phyloP scores from a whole-genome alignment of 2,888 invertebrate genomes.

The Saturnia japonica region DNA sequence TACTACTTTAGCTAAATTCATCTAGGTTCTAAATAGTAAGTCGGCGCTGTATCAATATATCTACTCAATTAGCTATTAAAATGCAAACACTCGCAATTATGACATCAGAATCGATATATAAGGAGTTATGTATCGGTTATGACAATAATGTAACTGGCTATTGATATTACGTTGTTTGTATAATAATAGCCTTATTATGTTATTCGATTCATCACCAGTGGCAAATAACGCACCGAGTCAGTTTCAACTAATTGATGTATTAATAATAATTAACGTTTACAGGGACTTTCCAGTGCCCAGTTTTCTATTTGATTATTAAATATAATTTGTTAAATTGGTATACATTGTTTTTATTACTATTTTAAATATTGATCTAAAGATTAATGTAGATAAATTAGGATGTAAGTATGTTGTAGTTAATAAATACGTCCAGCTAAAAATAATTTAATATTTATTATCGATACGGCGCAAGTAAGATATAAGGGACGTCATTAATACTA shows the following conservation, averaged over 20 bases:
- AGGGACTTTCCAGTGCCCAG: neutral
- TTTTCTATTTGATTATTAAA: neutral
- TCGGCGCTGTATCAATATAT: neutral
- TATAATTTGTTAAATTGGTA: neutral
- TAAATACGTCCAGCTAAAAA: neutral
- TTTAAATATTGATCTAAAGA: neutral
- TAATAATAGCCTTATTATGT: constrained; percentile 48
- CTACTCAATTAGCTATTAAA: constrained; percentile 42
- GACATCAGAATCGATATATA: constrained; percentile 50
- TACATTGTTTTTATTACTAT: neutral
- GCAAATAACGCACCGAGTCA: neutral
- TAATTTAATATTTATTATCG: neutral
- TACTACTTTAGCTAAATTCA: neutral
- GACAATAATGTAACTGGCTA: constrained; percentile 50
- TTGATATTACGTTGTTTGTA: constrained; percentile 55
- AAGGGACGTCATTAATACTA: neutral
- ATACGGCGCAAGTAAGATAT: neutral
- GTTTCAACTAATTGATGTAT: neutral
- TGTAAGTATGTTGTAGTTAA: neutral
- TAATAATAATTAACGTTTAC: neutral
- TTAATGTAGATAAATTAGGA: neutral
- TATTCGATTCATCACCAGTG: constrained; percentile 3
- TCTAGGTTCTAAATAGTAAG: neutral
- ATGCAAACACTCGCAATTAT: constrained; percentile 52
- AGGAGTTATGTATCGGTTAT: constrained; percentile 47